Evolutionary conservation across 2,113 vertebrate genomes (phyloP).

Genomic region (Nymphicus hollandicus): DNA sequence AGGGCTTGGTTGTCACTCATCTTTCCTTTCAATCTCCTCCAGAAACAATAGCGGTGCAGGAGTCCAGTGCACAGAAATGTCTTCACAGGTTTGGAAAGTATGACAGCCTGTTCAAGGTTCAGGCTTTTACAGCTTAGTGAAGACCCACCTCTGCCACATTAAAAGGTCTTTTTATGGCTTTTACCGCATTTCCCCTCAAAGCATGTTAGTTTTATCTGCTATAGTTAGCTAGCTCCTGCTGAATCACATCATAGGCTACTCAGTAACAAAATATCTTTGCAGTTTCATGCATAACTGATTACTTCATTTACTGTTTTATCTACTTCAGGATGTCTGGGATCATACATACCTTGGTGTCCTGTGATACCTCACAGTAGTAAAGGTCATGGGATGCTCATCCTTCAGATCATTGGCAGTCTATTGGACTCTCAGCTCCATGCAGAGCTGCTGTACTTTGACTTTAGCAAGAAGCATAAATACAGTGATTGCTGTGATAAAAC

Average conservation of each 20-base stretch:
- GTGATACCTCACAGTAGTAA: neutral
- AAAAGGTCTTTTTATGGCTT: neutral
- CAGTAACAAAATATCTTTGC: neutral
- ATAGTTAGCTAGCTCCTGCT: neutral
- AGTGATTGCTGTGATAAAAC: neutral
- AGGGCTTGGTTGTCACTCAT: neutral
- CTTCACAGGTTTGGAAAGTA: accelerated
- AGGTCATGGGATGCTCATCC: neutral
- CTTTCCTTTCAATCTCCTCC: neutral
- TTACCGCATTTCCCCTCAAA: neutral
- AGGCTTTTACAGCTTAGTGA: neutral
- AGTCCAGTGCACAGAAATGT: neutral
- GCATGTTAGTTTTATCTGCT: neutral
- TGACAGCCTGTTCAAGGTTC: neutral
- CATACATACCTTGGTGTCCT: neutral
- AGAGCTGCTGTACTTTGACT: neutral
- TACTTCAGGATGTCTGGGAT: neutral
- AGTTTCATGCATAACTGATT: neutral
- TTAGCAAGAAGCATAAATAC: neutral
- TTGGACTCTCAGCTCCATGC: neutral
- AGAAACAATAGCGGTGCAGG: neutral
- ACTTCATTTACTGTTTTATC: neutral
- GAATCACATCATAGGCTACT: neutral
- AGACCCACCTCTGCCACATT: neutral
- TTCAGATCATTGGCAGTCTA: neutral